Conservation (phyloP, 2,888 invertebrate species). For the Synanthedon tipuliformis region DNA sequence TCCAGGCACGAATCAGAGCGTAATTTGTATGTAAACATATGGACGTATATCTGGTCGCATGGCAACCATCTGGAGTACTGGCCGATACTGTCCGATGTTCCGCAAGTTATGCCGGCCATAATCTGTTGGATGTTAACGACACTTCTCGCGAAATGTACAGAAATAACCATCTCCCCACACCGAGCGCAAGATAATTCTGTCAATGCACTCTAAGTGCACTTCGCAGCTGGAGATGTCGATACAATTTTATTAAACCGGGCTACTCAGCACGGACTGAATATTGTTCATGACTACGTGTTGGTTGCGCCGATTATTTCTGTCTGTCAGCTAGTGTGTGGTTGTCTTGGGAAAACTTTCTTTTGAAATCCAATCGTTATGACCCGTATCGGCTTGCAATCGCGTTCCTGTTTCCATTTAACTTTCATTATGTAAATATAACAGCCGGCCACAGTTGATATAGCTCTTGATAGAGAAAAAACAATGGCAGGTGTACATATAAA, state of each 20-base stretch:
- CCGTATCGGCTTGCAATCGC: conserved; percentile 40
- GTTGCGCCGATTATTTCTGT: conserved; percentile 21
- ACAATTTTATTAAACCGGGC: conserved; percentile 36
- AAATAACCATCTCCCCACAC: conserved; percentile 54
- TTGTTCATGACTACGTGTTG: conserved; percentile 20
- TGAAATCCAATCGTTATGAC: conserved; percentile 44
- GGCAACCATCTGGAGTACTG: conserved; percentile 16
- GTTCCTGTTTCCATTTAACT: conserved; percentile 41
- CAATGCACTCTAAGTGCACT: conserved; percentile 53
- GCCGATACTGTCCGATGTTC: conserved; percentile 21
- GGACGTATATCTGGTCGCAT: conserved; percentile 4
- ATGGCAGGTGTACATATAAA: background rate
- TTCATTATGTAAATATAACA: conserved; percentile 18
- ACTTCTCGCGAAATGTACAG: conserved; percentile 56
- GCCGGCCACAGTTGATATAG: background rate
- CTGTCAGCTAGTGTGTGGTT: conserved; percentile 27
- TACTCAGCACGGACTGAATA: conserved; percentile 25
- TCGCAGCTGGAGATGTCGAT: conserved; percentile 50
- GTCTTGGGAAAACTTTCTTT: conserved; percentile 41
- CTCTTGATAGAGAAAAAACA: background rate
- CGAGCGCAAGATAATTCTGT: conserved; percentile 51
- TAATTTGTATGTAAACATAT: background rate
- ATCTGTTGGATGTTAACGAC: conserved; percentile 40
- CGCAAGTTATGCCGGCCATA: conserved; percentile 34
- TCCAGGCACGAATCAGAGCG: too few relatives aligned